Evolutionary conservation across 1,140 invertebrate genomes (phyloP), one percentile per base, ranked within the genome.

Genomic region (Paraescarpia echinospica): DNA sequence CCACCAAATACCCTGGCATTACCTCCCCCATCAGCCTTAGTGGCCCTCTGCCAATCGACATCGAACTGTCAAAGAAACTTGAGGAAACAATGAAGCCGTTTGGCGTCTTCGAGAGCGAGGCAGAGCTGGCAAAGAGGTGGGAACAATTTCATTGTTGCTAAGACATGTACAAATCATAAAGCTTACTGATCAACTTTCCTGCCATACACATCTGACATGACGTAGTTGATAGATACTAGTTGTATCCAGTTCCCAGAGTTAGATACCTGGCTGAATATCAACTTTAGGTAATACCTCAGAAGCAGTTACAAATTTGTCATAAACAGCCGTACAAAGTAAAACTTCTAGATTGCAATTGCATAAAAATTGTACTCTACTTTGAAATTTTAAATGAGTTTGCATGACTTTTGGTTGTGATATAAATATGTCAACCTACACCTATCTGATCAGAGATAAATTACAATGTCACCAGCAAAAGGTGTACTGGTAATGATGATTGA

Each of bases 1-100:
- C 59, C 59, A 31, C 89, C 33, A 91, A 91, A n/a, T 91, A 91
- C 41, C 91, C 41, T 33, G 98, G 98, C 89, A 98, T 99, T 97
- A 99, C 98, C 8, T 98, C 98, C 48, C 98, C 99, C 90, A 99
- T 99, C 93, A 99, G 98, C 94, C 96, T 97, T 94, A 98, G 98
- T 94, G 97, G 97, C 91, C 99, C 99, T 33, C 98, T 98, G 95
- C 97, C 97, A 1, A 97, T 97, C 94, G 99, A 99, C 96, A 95
- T 98, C 92, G 97, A 97, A 94, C 97, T 98, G 93, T 98, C 98
- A 0, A 97, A 97, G 77, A 98, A 99, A 94, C 96, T 99, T 27
- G 97, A 98, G 94, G 97, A 98, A 94, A 97, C 97, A 34, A 96
- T 99, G 8, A 97, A 97, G 94, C 92, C 92, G 27, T 92, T 34